Conservation (phyloP, 2,113 vertebrate species). For the Hemichromis elongatus region DNA sequence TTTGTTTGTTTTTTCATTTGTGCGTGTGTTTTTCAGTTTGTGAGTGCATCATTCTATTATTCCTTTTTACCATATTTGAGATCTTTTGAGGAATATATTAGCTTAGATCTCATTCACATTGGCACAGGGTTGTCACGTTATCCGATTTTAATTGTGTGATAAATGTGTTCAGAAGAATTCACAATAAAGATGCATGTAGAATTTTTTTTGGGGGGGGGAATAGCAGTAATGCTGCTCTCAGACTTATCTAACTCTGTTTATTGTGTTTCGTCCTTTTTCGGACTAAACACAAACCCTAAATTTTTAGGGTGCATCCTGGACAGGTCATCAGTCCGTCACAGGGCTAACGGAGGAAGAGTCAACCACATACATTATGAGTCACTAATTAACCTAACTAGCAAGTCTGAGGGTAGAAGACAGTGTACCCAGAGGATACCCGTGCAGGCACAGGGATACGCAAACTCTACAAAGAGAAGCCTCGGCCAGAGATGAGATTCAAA, state of each 20-base stretch:
- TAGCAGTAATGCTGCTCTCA: not conserved
- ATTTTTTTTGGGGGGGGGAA: not conserved
- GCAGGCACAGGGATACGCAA: not conserved
- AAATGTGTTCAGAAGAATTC: not conserved
- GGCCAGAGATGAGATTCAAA: not conserved
- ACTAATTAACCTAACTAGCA: not conserved
- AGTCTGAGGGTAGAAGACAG: not conserved
- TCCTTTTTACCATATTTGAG: not conserved
- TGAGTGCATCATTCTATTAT: fast-evolving
- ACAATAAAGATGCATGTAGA: not conserved
- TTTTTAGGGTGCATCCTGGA: not conserved
- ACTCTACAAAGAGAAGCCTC: not conserved
- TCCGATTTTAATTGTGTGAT: not conserved
- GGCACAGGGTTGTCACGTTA: fast-evolving
- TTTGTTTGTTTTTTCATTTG: not conserved
- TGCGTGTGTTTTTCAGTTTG: not conserved
- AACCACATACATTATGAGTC: not conserved
- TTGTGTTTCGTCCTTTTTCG: not conserved
- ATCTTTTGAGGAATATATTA: not conserved
- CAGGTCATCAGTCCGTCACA: not conserved
- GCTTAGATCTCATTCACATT: not conserved
- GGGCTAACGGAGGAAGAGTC: not conserved
- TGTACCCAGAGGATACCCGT: not conserved
- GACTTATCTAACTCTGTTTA: not conserved
- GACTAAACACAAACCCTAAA: not conserved